Evolutionary conservation across 2,797 vertebrate species (phyloP), one percentile per base, ranked within the genome.

Genomic region (Psittacula echo): DNA sequence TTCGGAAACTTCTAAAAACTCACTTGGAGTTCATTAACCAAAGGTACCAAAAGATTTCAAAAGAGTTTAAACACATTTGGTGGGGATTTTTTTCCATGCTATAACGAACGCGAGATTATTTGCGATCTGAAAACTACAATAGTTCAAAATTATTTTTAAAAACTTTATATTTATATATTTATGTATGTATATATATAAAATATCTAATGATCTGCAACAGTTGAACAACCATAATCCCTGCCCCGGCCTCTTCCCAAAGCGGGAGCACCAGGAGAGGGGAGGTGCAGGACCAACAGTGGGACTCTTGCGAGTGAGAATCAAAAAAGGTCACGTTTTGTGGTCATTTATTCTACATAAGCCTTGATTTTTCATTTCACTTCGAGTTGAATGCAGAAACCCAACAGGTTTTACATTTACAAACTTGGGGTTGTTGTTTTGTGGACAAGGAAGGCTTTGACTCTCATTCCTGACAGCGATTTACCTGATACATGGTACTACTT

Each of bases 401-500:
- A 83, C 79, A 96, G 73, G 67, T 97, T 94, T 97, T 87, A 94
- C 85, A 88, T 77, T 93, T 94, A 95, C 93, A 94, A 96, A 96
- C 85, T 94, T 97, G 97, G 91, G 97, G 91, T 90, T 76, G 72
- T 76, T 85, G 81, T 82, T 97, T 96, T 93, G 95, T 95, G 97
- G 97, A 96, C 95, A 92, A 95, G 95, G 96, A 95, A 97, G 95
- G 97, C 73, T 94, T 96, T 94, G 95, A 95, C 93, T 97, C 94
- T 97, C 97, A 97, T 97, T 98, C 98, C 97, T 97, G 97, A 98
- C 96, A 97, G 97, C 95, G 96, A 91, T 97, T 96, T 97, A 98
- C 98, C 97, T 97, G 96, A 98, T 97, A 98, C 89, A 94, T 88
- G 96, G 97, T 97, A 97, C 96, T 97, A 94, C 94, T 93, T 97